A percentile compares a stretch with the other conserved stretches of the same genome.
Evolutionary conservation across 2,888 invertebrate genomes (phyloP).

Genomic region (Glyphotaelius pellucidus): DNA sequence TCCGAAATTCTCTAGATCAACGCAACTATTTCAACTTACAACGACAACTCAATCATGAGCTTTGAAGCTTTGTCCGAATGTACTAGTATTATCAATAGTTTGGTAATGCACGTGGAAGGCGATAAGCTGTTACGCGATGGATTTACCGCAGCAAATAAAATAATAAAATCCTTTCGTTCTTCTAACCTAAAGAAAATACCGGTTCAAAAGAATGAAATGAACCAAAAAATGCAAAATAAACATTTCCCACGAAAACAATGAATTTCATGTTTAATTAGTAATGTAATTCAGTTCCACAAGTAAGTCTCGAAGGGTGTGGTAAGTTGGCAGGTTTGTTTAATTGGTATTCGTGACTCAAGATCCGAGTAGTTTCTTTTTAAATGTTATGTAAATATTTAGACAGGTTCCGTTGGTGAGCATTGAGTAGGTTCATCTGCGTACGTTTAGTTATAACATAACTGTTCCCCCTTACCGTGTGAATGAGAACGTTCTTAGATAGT

Average conservation of each 20-base stretch:
- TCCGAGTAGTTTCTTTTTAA: constrained; percentile 48
- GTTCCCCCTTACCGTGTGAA: not conserved
- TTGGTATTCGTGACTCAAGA: constrained; percentile 42
- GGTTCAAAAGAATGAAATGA: not conserved
- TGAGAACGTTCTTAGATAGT: not conserved
- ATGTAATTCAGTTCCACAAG: not conserved
- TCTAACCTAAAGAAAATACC: not conserved
- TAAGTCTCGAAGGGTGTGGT: not conserved
- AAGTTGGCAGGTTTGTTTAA: not conserved
- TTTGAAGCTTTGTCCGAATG: not conserved
- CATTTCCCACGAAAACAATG: not conserved
- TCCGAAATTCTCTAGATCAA: too few species aligned
- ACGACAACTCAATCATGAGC: not conserved
- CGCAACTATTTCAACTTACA: too few species aligned
- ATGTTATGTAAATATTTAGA: constrained; percentile 62
- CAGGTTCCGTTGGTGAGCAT: constrained; percentile 46
- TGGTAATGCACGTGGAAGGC: too few species aligned
- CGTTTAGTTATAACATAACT: not conserved
- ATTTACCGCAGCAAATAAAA: too few species aligned
- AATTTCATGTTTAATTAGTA: not conserved
- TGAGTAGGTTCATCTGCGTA: not conserved
- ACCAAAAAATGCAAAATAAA: not conserved
- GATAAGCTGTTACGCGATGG: too few species aligned
- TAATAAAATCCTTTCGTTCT: not conserved
- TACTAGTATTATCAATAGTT: not conserved